Evolutionary conservation across 64 coral and sea anemone genomes (phyloP).

Genomic region (Dendronephthya gigantea): DNA sequence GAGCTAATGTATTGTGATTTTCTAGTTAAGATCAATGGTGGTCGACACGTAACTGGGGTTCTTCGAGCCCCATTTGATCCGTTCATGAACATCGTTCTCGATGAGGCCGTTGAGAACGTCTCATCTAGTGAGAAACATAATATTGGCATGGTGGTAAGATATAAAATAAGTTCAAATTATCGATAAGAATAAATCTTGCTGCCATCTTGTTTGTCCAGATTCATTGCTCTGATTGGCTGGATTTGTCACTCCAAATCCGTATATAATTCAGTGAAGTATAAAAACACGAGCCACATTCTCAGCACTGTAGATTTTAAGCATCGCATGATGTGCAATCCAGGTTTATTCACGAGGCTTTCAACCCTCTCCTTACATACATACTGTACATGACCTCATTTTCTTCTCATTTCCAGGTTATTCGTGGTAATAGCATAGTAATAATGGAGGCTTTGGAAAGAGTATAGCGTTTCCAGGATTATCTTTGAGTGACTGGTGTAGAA

Average conservation of each 20-base stretch:
- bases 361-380: not conserved
- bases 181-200: not conserved
- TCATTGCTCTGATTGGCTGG: no score
- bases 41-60: slow-evolving; percentile 76
- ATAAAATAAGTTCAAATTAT: not conserved
- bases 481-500: not conserved
- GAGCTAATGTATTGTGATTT: not conserved
- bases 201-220: no score
- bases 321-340: no score
- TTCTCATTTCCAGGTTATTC: slow-evolving; percentile 55
- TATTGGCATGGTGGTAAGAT: slow-evolving; percentile 96
- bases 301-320: no score
- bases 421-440: slow-evolving; percentile 92
- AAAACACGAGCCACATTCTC: no score
- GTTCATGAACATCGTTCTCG: slow-evolving; percentile 94
- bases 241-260: no score
- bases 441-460: slow-evolving; percentile 90
- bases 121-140: slow-evolving; percentile 67
- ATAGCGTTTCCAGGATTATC: not conserved
- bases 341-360: no score
- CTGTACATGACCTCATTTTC: not conserved
- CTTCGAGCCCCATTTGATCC: slow-evolving; percentile 93
- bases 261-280: no score
- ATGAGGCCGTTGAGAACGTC: slow-evolving; percentile 76
- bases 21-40: slow-evolving; percentile 88